Base-by-base conservation (phyloP, 2,888 invertebrate genomes). In the Ctenicera cuprea region DNA sequence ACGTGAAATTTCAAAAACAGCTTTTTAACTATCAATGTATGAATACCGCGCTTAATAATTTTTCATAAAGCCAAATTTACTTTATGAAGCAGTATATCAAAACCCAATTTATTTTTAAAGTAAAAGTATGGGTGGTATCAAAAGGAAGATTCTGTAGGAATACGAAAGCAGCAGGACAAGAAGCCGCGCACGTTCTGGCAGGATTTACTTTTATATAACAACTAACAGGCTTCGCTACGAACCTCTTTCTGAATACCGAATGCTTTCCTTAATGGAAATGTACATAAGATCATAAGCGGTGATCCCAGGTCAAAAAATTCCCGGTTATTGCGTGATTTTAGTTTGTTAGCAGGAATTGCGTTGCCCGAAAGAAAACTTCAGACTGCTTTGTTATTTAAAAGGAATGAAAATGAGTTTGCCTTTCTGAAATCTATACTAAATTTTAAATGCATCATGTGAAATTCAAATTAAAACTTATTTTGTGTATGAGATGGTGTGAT, bases 151-250 rank as follows among this genome's bases (percentile, higher is more conserved):
- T 77, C 73, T 75, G 73, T 43, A 77, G 79, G 84, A 84, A 84
- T 83, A 83, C 82, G 73, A 79, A 83, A 82, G 81, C 78, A 82
- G 81, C 79, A 77, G 80, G 81, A 80, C 81, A 80, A 77, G 79
- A 84, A 82, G 83, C 83, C 76, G 77, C 76, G 83, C 85, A 85
- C 85, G 85, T 85, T 79, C 82, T 82, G 78, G 79, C 79, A 83
- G 85, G 86, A 86, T 85, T 85, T 86, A 84, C 85, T 85, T 86
- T 85, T 85, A 85, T 86, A 85, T 84, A 85, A 86, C 85, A 86
- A 85, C 85, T 85, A 85, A 85, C 85, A 84, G 85, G 84, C 82
- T 82, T 81, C 81, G 83, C 82, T 83, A 80, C 82, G 84, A 83
- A 81, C 83, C 84, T 81, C 81, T 80, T 79, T 76, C 78, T 82